phyloP scores from a whole-genome alignment of 2,113 vertebrate genomes.

The Catharus fuscescens region DNA sequence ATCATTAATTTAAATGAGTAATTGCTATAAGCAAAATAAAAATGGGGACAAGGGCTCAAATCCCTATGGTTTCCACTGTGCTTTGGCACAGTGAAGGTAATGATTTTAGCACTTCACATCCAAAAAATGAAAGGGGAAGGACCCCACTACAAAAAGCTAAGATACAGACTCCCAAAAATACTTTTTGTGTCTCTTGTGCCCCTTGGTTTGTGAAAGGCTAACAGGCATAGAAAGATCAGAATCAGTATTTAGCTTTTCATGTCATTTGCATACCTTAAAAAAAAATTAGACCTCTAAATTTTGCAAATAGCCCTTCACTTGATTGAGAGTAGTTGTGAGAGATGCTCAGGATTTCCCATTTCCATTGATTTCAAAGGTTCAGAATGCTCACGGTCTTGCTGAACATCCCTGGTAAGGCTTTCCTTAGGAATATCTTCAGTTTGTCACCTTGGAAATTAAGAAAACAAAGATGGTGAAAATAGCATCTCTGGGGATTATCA shows the following conservation, averaged over 20 bases:
- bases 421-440: background rate
- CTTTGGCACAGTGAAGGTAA: background rate
- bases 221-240: background rate
- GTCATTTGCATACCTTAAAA: background rate
- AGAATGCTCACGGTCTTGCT: background rate
- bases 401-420: background rate
- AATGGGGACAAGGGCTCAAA: background rate
- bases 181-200: background rate
- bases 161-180: background rate
- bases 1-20: background rate
- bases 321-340: background rate
- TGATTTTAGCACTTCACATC: background rate
- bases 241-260: background rate
- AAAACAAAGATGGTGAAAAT: background rate
- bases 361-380: background rate
- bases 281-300: background rate
- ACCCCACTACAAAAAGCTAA: background rate
- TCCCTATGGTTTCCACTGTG: background rate
- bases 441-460: background rate
- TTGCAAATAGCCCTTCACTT: background rate
- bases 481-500: background rate
- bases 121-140: background rate
- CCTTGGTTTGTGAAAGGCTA: background rate
- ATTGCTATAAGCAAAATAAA: background rate
- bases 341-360: background rate